Conservation (phyloP, 2,888 invertebrate genomes). For the Galeruca laticollis region DNA sequence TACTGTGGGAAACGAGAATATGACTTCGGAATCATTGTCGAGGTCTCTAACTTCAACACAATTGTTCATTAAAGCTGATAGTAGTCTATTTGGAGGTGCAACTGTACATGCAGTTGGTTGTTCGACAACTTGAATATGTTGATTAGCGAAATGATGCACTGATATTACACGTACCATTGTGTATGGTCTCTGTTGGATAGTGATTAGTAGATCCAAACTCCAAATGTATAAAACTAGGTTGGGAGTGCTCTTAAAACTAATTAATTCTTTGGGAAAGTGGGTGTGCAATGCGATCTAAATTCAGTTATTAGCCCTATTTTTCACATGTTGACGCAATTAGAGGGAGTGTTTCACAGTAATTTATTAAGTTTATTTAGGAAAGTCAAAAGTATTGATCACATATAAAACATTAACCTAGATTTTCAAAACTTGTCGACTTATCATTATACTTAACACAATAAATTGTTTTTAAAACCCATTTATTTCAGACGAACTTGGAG, state of each 20-base stretch:
- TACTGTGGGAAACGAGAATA: constrained; percentile 79
- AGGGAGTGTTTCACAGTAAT: constrained; percentile 38
- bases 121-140: constrained; percentile 75
- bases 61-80: constrained; percentile 73
- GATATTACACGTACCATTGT: constrained; percentile 78
- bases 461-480: background rate
- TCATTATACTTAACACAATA: background rate
- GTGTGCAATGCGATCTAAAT: constrained; percentile 12
- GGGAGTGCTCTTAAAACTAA: background rate
- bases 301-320: constrained; percentile 18
- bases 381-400: constrained; percentile 39
- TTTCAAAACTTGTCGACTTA: background rate
- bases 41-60: constrained; percentile 73
- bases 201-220: background rate
- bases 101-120: constrained; percentile 76
- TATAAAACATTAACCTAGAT: constrained; percentile 24
- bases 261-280: background rate
- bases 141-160: constrained; percentile 77
- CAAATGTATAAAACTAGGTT: background rate
- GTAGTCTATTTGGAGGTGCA: constrained; percentile 71
- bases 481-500: background rate
- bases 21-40: constrained; percentile 64
- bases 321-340: constrained; percentile 33
- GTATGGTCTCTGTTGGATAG: constrained; percentile 3
- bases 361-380: constrained; percentile 30